Percentiles rank a stretch among this genome's conserved stretches.
Evolutionary conservation across 2,113 vertebrate species (phyloP).

Genomic region (Gymnogyps californianus): DNA sequence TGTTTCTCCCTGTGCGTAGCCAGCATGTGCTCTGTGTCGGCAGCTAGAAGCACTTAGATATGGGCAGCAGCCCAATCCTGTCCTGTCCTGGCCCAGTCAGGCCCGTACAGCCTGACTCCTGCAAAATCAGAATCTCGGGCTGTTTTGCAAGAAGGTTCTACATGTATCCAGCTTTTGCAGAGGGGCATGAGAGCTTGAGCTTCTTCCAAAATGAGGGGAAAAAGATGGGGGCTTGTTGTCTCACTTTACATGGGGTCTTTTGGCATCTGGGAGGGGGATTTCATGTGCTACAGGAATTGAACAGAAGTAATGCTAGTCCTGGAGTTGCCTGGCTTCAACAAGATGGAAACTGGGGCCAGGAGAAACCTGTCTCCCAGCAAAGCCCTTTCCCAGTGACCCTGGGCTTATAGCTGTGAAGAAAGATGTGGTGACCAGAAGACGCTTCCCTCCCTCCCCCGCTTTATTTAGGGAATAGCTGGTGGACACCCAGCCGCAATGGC

Average conservation of each 20-base stretch:
- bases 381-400: background rate
- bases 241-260: background rate
- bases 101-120: background rate
- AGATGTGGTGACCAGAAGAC: background rate
- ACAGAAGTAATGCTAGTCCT: background rate
- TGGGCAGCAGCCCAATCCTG: background rate
- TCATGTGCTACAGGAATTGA: background rate
- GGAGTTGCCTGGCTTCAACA: background rate
- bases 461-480: background rate
- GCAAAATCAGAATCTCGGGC: background rate
- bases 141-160: background rate
- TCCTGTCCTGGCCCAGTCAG: background rate
- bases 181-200: background rate
- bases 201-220: background rate
- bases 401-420: background rate
- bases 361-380: background rate
- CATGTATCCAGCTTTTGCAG: background rate
- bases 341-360: background rate
- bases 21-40: fast-evolving
- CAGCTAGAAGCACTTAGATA: background rate
- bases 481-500: background rate
- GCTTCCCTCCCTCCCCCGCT: background rate
- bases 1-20: background rate
- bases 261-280: background rate
- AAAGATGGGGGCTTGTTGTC: background rate